Evolutionary conservation across 2,113 vertebrate genomes (phyloP).

Genomic region (Noctilio leporinus): DNA sequence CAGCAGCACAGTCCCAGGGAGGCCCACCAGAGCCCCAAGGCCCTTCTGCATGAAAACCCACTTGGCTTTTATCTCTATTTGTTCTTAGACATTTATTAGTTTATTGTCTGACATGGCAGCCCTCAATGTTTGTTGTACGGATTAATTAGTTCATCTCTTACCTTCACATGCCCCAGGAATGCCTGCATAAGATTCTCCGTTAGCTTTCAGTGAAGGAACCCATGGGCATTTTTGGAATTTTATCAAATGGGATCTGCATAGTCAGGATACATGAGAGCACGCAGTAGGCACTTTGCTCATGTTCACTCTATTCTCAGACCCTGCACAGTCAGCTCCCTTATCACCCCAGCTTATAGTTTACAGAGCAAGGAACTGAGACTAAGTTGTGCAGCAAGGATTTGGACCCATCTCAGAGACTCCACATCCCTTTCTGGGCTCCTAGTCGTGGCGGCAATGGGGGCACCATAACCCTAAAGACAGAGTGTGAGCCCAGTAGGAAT

Average conservation of each 20-base stretch:
- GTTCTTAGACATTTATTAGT: neutral
- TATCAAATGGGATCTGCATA: neutral
- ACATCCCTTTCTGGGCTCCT: neutral
- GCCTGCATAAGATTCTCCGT: neutral
- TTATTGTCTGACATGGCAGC: neutral
- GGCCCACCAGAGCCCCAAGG: neutral
- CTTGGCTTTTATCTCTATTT: neutral
- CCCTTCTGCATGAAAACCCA: no score
- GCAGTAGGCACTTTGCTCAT: fast-evolving
- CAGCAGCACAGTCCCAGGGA: neutral
- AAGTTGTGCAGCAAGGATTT: fast-evolving
- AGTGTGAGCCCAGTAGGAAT: neutral
- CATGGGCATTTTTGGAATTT: neutral
- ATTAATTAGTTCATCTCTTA: neutral
- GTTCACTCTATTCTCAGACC: fast-evolving
- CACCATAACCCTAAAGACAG: neutral
- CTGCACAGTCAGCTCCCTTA: neutral
- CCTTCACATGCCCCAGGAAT: neutral
- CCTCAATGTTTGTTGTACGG: neutral
- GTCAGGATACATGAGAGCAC: neutral
- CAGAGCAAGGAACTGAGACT: neutral
- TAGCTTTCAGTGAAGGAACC: neutral
- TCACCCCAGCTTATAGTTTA: neutral
- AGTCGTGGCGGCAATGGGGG: neutral
- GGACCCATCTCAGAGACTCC: neutral